Percentiles rank a stretch among this genome's conserved stretches.
phyloP scores from a whole-genome alignment of 2,797 vertebrate genomes.

The Sebastes goodei region DNA sequence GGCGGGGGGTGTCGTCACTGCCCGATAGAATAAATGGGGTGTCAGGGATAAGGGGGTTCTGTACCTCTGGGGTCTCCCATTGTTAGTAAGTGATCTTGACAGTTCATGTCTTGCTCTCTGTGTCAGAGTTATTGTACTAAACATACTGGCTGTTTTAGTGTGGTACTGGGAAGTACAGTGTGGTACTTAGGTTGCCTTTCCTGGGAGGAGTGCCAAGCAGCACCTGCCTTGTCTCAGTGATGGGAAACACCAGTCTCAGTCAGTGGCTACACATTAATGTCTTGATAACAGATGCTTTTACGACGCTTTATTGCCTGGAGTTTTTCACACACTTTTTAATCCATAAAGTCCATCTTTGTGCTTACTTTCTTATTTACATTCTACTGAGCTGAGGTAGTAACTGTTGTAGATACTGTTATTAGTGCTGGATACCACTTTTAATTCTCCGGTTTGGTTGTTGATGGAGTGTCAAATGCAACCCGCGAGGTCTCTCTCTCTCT shows the following conservation, averaged over 20 bases:
- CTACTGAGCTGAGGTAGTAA: slow-evolving; percentile 45
- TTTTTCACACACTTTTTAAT: slow-evolving; percentile 22
- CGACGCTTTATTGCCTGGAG: slow-evolving; percentile 37
- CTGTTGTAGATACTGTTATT: slow-evolving; percentile 47
- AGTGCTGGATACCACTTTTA: slow-evolving; percentile 61
- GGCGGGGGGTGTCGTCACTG: slow-evolving; percentile 62
- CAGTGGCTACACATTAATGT: slow-evolving; percentile 44
- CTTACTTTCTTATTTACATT: slow-evolving; percentile 58
- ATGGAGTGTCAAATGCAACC: slow-evolving; percentile 27
- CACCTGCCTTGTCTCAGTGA: slow-evolving; percentile 45
- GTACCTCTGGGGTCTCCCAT: slow-evolving; percentile 49
- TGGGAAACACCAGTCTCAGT: slow-evolving; percentile 47
- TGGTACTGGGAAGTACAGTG: slow-evolving; percentile 61
- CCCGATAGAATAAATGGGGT: slow-evolving; percentile 62
- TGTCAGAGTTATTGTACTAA: slow-evolving; percentile 46
- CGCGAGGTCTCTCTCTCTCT: slow-evolving; percentile 39
- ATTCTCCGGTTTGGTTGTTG: slow-evolving; percentile 25
- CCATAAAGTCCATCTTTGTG: slow-evolving; percentile 30
- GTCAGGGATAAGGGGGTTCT: slow-evolving; percentile 66
- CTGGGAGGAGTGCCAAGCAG: slow-evolving; percentile 50
- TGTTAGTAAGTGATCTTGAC: slow-evolving; percentile 54
- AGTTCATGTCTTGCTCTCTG: slow-evolving; percentile 49
- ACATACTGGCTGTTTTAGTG: slow-evolving; percentile 37
- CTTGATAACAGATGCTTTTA: slow-evolving; percentile 47
- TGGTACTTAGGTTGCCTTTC: slow-evolving; percentile 61